Base-by-base conservation (phyloP, 1,140 invertebrate genomes). In the Sesamia nonagrioides region DNA sequence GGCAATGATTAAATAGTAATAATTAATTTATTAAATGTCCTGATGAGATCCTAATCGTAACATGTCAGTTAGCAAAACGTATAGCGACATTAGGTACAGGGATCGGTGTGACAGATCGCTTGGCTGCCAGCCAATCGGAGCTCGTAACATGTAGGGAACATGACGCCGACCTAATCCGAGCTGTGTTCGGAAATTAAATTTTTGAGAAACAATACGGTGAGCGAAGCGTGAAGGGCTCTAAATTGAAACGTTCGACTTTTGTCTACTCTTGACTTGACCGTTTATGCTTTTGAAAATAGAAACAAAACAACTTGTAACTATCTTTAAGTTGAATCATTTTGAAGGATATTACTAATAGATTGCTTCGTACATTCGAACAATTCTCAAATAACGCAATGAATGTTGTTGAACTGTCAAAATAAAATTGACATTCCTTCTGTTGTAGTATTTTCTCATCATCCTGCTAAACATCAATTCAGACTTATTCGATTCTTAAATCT, bases 61-160 rank as follows among this genome's bases (percentile, higher is more conserved):
- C 45, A 50, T 71, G 48, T 71, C 68, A 71, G 54, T 71, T 71
- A 54, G 68, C 48, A 54, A 52, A 71, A 54, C 45, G 40, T 71
- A 71, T 54, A 35, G 48, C 40, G 45, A 71, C 68, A 71, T 71
- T 71, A 54, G 21, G 7, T 15, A 21, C 68, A 17, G 48, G 48
- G 48, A 37, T 54, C 13, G 33, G 17, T 4, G 37, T 71, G 68
- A 71, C 68, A 54, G 68, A 71, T 71, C 48, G 48, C 48, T 71
- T 71, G 68, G 68, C 68, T 21, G 7, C 11, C 13, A 11, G 45
- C 68, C 68, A 71, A 71, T 71, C 68, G 48, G 48, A 35, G 48
- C 13, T 27, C 68, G 68, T 52, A 63, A 40, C n/a, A 48, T 45
- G 63, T 68, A 48, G n/a, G 40, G 42, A 48, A 48, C 48, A 37